Evolutionary conservation across 2,797 vertebrate species (phyloP).

Genomic region (Acipenser transmontanus): DNA sequence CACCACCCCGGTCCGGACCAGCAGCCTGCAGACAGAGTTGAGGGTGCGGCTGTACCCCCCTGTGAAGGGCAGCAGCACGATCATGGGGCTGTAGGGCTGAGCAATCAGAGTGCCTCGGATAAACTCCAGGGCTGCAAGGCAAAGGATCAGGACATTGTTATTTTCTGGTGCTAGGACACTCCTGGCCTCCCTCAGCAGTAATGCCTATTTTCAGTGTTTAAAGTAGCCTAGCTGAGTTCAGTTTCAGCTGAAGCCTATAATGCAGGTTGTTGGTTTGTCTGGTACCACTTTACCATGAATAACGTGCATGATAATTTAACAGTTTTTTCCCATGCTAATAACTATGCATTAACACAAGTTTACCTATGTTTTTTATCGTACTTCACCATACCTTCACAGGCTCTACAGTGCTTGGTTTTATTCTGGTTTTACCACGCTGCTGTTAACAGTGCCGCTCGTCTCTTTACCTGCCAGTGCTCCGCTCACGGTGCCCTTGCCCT

Average conservation of each 20-base stretch:
- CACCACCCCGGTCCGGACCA: conserved; percentile 51
- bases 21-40: conserved; percentile 58
- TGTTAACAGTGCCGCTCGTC: too few relatives aligned
- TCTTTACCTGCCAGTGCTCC: conserved; percentile 69
- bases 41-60: conserved; percentile 64
- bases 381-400: too few relatives aligned
- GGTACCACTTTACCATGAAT: too few relatives aligned
- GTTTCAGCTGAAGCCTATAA: too few relatives aligned
- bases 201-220: neutral
- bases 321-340: too few relatives aligned
- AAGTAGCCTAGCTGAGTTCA: neutral
- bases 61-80: conserved; percentile 66
- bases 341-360: too few relatives aligned
- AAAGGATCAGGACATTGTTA: neutral
- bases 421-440: too few relatives aligned
- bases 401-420: too few relatives aligned
- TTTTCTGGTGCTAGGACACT: neutral
- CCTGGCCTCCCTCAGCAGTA: too few relatives aligned
- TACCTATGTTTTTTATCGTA: too few relatives aligned
- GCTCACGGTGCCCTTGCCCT: conserved; percentile 76
- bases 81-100: conserved; percentile 34
- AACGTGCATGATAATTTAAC: too few relatives aligned
- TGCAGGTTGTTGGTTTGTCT: too few relatives aligned
- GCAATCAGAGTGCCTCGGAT: conserved; percentile 45
- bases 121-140: conserved; percentile 66